A percentile compares a stretch with the other conserved stretches of the same genome.
These are phyloP conservation scores for Drosophila testacea DNA, from an alignment of 2,888 invertebrate genomes.

Conservation along the genomic window DNA sequence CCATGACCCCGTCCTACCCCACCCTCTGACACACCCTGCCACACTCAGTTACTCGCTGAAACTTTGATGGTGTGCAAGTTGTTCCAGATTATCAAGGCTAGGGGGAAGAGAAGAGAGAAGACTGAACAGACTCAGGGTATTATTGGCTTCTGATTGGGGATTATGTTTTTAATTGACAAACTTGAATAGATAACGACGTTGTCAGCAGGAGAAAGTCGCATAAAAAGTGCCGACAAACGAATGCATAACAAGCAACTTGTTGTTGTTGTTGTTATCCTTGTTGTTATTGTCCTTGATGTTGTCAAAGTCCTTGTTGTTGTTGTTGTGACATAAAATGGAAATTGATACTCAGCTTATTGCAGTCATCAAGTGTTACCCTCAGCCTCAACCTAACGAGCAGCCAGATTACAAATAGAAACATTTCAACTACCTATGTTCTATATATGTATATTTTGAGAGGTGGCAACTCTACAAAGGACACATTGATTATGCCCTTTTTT, in stretches of 20 bases:
- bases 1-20: slow-evolving; percentile 1
- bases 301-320: slow-evolving; percentile 9
- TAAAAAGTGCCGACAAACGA: slow-evolving; percentile 74
- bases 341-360: slow-evolving; percentile 58
- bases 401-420: slow-evolving; percentile 22
- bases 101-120: not conserved
- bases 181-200: slow-evolving; percentile 80
- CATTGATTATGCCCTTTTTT: slow-evolving; percentile 13
- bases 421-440: slow-evolving; percentile 15
- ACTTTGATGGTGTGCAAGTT: slow-evolving; percentile 67
- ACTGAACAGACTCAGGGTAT: slow-evolving; percentile 48
- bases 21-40: slow-evolving; percentile 3
- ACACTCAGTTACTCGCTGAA: slow-evolving; percentile 16
- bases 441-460: slow-evolving; percentile 2
- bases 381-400: slow-evolving; percentile 26
- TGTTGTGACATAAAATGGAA: slow-evolving; percentile 48
- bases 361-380: slow-evolving; percentile 6
- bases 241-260: slow-evolving; percentile 71
- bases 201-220: slow-evolving; percentile 73
- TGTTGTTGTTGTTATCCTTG: slow-evolving; percentile 20
- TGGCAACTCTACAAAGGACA: slow-evolving; percentile 19
- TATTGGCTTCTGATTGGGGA: slow-evolving; percentile 82
- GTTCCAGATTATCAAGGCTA: slow-evolving; percentile 53
- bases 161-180: slow-evolving; percentile 80
- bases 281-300: slow-evolving; percentile 4